A percentile compares a stretch with the other conserved stretches of the same genome.
Conservation (phyloP, 2,113 vertebrate genomes). For the Chiloscyllium plagiosum region DNA sequence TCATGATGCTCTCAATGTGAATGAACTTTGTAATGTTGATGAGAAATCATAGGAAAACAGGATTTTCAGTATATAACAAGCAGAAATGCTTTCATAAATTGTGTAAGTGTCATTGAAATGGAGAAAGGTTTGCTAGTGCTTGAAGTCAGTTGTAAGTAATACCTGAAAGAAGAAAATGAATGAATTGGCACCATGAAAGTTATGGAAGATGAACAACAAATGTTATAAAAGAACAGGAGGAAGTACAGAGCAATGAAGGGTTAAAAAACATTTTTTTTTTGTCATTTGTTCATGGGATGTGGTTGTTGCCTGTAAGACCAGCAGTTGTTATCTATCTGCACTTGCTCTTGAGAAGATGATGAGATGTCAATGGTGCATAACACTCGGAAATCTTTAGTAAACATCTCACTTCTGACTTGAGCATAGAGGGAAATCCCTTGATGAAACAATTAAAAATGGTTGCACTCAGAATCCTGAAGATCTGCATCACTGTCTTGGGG, state of each 20-base stretch:
- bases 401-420: too few species aligned
- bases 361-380: too few species aligned
- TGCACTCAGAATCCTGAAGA: too few species aligned
- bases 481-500: too few species aligned
- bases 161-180: not conserved
- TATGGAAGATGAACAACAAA: not conserved
- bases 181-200: not conserved
- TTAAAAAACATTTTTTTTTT: not conserved
- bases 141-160: not conserved
- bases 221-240: not conserved
- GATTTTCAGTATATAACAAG: not conserved
- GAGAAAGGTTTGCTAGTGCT: not conserved
- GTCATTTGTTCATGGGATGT: not conserved
- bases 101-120: not conserved
- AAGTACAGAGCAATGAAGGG: not conserved
- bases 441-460: too few species aligned
- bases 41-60: not conserved
- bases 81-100: not conserved
- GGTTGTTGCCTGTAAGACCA: not conserved
- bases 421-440: too few species aligned
- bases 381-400: too few species aligned
- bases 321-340: not conserved
- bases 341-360: not conserved
- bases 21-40: not conserved
- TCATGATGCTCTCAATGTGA: not conserved